Percentiles rank a stretch among this genome's conserved stretches.
Conservation (phyloP, 2,888 invertebrate genomes). For the Brenthis daphne region DNA sequence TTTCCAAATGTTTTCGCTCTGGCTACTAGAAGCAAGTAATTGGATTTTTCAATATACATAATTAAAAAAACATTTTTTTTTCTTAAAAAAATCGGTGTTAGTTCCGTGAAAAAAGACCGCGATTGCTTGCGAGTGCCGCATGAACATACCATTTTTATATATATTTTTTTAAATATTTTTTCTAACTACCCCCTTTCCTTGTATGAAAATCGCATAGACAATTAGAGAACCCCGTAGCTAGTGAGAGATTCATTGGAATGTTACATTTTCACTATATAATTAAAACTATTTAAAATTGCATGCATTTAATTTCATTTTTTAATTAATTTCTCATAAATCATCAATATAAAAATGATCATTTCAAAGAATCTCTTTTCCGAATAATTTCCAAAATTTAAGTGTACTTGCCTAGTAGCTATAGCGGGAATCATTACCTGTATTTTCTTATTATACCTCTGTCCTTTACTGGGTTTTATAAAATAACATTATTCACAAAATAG, state of each 20-base stretch:
- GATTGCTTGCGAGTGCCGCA: conserved; percentile 68
- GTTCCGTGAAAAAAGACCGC: conserved; percentile 53
- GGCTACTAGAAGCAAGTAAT: conserved; percentile 83
- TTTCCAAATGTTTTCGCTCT: conserved; percentile 75
- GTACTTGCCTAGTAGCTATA: conserved; percentile 82
- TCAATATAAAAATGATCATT: conserved; percentile 48
- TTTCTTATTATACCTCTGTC: conserved; percentile 64
- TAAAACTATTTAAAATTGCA: conserved; percentile 32
- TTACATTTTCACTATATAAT: conserved; percentile 14
- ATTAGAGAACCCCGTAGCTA: conserved; percentile 70
- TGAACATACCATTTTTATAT: conserved; percentile 52
- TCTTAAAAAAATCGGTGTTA: conserved; percentile 64
- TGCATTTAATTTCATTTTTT: conserved; percentile 33
- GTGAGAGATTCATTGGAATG: conserved; percentile 77
- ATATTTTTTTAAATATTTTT: conserved; percentile 44
- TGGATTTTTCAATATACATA: conserved; percentile 55
- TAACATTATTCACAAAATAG: conserved; percentile 13
- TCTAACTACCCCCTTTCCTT: conserved; percentile 52
- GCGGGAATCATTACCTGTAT: conserved; percentile 69
- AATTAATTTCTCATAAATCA: conserved; percentile 27
- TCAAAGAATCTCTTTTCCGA: conserved; percentile 71
- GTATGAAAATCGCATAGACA: conserved; percentile 71
- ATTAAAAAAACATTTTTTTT: conserved; percentile 40
- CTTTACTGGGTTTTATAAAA: conserved; percentile 70
- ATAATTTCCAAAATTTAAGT: conserved; percentile 57